Evolutionary conservation across 1,140 invertebrate species (phyloP), one percentile per base, ranked within the genome.

Genomic region (Drosophila rufa): DNA sequence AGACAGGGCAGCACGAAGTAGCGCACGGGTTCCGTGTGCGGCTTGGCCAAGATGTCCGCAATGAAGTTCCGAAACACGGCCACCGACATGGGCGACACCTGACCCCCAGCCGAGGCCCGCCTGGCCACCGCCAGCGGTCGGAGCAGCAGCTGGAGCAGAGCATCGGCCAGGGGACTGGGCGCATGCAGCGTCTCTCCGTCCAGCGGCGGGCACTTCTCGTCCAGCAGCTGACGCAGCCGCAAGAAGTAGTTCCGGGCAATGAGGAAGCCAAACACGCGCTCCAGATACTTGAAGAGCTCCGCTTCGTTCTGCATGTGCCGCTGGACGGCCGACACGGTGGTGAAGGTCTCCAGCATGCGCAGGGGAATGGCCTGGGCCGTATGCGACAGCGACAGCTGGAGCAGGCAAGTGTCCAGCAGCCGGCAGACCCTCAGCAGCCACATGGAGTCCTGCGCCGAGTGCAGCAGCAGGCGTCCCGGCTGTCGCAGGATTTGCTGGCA

Each of bases 281-380:
- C 93, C 66, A 94, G 93, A 50, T 93, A 93, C 65, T 84, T 93
- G 51, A 93, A 82, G 38, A 93, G 65, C 62, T 89, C 75, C 2
- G 92, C 58, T 75, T 94, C 92, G 80, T 94, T 93, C 83, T 93
- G 93, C 74, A 95, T 89, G 45, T 94, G 91, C 17, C 93, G 85
- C 69, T 94, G 94, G 6, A 94, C 94, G 6, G 94, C 93, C 15
- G 95, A 93, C 9, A 93, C 91, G 56, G 94, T 94, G 40, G 96
- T 97, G 73, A 96, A 97, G n/a, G 96, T 94, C 93, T 97, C 96
- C 82, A 97, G 89, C 92, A 96, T 95, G 82, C 97, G 93, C 42
- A 97, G 93, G 2, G 96, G 96, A 64, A 97, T 95, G n/a, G 96
- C 96, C 82, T 96, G 93, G 71, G 93, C 93, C 90, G 75, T 74